Base-by-base conservation (phyloP, 2,888 invertebrate species). In the Galerucella pusilla region DNA sequence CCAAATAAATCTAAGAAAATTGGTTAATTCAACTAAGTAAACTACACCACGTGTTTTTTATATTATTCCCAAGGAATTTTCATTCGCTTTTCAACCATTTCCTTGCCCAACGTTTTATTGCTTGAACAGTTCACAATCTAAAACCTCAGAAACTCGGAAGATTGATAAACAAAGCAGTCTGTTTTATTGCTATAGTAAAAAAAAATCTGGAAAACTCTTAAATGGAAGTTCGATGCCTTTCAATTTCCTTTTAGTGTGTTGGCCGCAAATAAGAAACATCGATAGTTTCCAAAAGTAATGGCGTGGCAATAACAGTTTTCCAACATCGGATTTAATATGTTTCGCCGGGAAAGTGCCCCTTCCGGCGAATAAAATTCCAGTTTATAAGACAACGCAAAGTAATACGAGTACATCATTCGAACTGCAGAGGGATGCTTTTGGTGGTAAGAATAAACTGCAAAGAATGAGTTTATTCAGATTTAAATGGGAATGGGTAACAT, bases 301-400 rank as follows among this genome's bases (percentile, higher is more conserved):
- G 57, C 57, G 35, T 7, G 46, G 68, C 52, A 69, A 65, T 73
- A 73, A 73, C 72, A 66, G 73, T 68, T 68, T 68, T 46, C 52
- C 54, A 25, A 64, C 64, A 68, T 6, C 14, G 65, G 59, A 69
- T 74, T 74, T 69, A 54, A 65, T 59, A 60, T 74, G 63, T 64
- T 68, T 69, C 61, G 63, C 68, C 52, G 68, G 35, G 64, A 69
- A 46, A 63, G n/a, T 20, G 49, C 46, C 64, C 14, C 28, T 54
- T 71, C 42, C 25, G 60, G 10, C 63, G 46, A 59, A 59, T 68
- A 68, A 68, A 68, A 59, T 60, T 60, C 60, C 20, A 35, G 28
- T 16, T 35, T 60, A 69, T 69, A 61, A 69, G 61, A 61, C 46
- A 69, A 45, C 28, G 11, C 9, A 14, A 68, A 25, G 61, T 52